Conservation (phyloP, 2,113 vertebrate genomes). For the Toxotes chatareus region DNA sequence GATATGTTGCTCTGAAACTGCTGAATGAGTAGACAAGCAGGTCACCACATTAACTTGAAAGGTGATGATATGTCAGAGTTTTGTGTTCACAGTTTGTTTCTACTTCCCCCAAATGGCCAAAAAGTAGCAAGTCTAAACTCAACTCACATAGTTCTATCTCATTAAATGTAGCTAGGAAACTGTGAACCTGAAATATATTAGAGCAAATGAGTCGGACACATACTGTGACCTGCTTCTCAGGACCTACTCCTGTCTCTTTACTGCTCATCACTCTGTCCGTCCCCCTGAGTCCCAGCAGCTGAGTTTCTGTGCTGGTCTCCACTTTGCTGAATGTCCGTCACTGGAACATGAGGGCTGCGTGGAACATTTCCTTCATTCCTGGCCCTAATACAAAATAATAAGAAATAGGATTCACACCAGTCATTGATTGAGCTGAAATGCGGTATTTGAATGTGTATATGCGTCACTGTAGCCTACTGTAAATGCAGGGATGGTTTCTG, state of each 20-base stretch:
- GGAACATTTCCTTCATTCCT: not conserved
- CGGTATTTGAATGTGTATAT: not conserved
- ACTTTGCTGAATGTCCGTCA: not conserved
- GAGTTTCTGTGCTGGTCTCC: not conserved
- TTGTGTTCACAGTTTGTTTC: no score
- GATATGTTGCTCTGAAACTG: no score
- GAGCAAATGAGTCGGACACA: not conserved
- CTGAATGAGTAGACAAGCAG: no score
- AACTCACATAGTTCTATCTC: not conserved
- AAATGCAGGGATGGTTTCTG: not conserved
- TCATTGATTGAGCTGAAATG: not conserved
- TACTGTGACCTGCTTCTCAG: conserved; percentile 2
- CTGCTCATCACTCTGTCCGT: not conserved
- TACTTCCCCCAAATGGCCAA: no score
- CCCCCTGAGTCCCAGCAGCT: not conserved
- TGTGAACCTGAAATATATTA: not conserved
- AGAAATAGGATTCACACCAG: not conserved
- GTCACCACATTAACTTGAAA: no score
- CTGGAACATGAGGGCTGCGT: no score
- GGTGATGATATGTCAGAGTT: no score
- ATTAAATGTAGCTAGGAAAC: not conserved
- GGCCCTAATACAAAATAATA: not conserved
- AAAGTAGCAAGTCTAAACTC: no score
- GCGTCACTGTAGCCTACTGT: not conserved
- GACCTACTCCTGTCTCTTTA: conserved; percentile 4